Evolutionary conservation across 2,888 invertebrate genomes (phyloP), one percentile per base, ranked within the genome.

Genomic region (Alloplasta piceator): DNA sequence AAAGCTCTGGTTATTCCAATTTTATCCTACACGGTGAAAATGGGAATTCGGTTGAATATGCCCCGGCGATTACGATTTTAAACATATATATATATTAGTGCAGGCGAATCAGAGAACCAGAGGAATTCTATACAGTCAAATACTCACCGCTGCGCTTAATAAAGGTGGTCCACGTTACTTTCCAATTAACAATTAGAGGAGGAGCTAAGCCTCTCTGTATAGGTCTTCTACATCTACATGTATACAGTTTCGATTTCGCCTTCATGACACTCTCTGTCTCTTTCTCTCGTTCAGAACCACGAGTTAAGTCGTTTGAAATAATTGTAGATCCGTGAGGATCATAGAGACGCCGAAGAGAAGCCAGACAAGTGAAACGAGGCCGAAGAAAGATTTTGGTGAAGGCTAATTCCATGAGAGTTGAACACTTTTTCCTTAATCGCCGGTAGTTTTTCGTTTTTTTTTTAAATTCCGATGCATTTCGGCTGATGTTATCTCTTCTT

Each of bases 261-360:
- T 26, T 26, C 26, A 26, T 26, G 73, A 73, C 79, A 71, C 73
- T 52, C n/a, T 5, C 2, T 3, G 4, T 58, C 6, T 12, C 5
- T 6, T 16, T 48, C 39, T 7, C 38, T 26, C 14, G 48, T 6
- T 71, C 36, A 10, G 46, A 14, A 16, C 48, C 72, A 55, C 64
- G 79, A 85, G 84, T 86, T 84, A 86, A 86, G 76, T 55, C 79
- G 72, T 86, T 86, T 78, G 81, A 86, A 84, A 86, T 85, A 83
- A 86, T 85, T 81, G 74, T 76, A 41, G 79, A 79, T 68, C 71
- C 60, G 71, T 38, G 55, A 26, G 26, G 26, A 26, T 26, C 26
- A 26, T 26, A 26, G 26, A 26, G 26, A 26, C 26, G 26, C 39
- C 56, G 77, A 70, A 82, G 52, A 52, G 52, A 5, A n/a, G 14